Conservation (phyloP, 1,140 invertebrate genomes). For the Archivesica marissinica region DNA sequence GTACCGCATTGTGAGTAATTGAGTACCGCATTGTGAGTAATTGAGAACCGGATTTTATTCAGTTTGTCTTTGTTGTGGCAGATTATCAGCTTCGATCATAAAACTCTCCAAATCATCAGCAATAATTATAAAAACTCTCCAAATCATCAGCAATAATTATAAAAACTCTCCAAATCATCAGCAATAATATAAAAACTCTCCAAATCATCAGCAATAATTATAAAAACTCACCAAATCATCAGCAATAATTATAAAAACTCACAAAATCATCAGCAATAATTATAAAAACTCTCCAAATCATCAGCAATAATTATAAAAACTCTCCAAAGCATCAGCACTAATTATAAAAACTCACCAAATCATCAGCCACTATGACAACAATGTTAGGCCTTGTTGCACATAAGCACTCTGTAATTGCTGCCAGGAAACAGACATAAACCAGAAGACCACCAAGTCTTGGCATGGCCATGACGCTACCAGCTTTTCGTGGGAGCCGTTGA, state of each 20-base stretch:
- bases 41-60: too few relatives aligned
- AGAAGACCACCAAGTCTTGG: background rate
- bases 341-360: constrained; percentile 73
- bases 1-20: too few relatives aligned
- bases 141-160: too few relatives aligned
- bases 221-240: background rate
- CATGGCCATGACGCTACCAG: background rate
- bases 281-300: background rate
- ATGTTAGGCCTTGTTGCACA: constrained; percentile 73
- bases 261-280: background rate
- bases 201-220: too few relatives aligned
- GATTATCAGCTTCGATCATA: too few relatives aligned
- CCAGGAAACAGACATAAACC: background rate
- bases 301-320: background rate
- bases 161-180: too few relatives aligned
- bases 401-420: background rate
- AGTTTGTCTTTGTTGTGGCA: too few relatives aligned
- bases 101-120: too few relatives aligned
- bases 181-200: too few relatives aligned
- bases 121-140: too few relatives aligned
- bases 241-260: background rate
- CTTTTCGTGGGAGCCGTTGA: too few relatives aligned
- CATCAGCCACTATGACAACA: constrained; percentile 80
- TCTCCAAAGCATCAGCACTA: background rate
- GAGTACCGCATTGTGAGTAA: too few relatives aligned